Percentiles rank a stretch among this genome's conserved stretches.
phyloP scores from a whole-genome alignment of 2,113 vertebrate species.

The Scolopax mira region DNA sequence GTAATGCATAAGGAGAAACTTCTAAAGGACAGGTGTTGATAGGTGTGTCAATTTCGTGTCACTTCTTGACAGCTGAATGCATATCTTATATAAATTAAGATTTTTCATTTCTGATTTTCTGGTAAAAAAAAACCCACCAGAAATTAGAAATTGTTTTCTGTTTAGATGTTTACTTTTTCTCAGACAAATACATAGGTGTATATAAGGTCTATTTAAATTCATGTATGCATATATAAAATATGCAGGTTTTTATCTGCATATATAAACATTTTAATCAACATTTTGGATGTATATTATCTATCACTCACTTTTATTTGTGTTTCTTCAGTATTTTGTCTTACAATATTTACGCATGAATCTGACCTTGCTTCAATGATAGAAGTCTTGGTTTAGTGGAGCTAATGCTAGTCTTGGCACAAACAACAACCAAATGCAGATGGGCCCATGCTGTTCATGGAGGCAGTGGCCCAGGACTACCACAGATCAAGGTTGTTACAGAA shows the following conservation, averaged over 20 bases:
- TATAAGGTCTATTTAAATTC: background rate
- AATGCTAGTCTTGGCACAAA: background rate
- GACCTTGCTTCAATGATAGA: background rate
- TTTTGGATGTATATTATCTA: background rate
- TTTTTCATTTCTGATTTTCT: background rate
- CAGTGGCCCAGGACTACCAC: background rate
- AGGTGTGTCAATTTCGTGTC: background rate
- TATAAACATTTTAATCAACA: background rate
- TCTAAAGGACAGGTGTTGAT: background rate
- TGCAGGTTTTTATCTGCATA: background rate
- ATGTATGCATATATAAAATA: background rate
- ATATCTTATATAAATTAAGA: background rate
- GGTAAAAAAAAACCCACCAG: rapidly evolving
- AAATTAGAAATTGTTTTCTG: background rate
- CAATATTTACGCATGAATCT: background rate
- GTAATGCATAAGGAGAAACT: background rate
- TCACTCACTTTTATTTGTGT: background rate
- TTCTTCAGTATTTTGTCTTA: background rate
- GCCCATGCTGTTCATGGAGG: background rate
- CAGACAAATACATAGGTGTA: background rate
- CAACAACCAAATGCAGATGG: background rate
- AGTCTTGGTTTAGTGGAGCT: background rate
- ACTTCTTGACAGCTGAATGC: background rate
- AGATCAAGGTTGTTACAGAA: background rate
- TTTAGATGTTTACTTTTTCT: background rate